Percentiles rank a stretch among this genome's conserved stretches.
These are phyloP conservation scores for Thunnus maccoyii DNA, from an alignment of 2,113 vertebrate species.

Conservation along the genomic window DNA sequence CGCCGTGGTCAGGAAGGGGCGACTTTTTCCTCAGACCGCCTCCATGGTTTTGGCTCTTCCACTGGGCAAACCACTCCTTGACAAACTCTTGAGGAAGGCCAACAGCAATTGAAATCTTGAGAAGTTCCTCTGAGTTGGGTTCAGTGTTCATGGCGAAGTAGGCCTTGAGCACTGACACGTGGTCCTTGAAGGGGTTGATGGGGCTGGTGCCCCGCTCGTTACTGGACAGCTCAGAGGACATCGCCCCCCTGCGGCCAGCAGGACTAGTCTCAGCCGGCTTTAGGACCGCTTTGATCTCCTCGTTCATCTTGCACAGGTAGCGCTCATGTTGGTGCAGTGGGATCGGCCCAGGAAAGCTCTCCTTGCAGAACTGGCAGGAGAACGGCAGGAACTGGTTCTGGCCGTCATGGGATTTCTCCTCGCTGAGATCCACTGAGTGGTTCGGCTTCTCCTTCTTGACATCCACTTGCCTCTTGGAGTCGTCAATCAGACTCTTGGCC, in stretches of 20 bases:
- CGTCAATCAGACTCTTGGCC: conserved; percentile 99
- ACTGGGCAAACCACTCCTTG: conserved; percentile 99
- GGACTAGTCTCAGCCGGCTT: conserved; percentile 95
- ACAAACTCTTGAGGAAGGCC: conserved; percentile 99
- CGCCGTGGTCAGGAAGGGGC: conserved; percentile 88
- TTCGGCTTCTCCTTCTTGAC: conserved; percentile 97
- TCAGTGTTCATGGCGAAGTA: conserved; percentile 99
- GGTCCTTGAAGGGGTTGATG: conserved; percentile 98
- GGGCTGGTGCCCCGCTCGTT: conserved; percentile 89
- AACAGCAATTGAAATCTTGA: conserved; percentile 99
- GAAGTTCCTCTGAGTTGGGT: conserved; percentile 99
- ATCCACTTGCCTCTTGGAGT: conserved; percentile 95
- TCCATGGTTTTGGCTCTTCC: conserved; percentile 89
- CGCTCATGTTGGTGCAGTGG: conserved; percentile 99
- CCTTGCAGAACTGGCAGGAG: conserved; percentile 99
- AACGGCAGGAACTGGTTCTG: conserved; percentile 90
- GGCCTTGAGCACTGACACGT: conserved; percentile 99
- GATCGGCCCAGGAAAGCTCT: conserved; percentile 97
- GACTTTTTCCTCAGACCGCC: conserved; percentile 88
- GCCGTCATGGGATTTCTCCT: conserved; percentile 91
- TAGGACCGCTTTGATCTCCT: conserved; percentile 99
- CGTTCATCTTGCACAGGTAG: conserved; percentile 99
- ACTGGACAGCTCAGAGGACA: conserved; percentile 91
- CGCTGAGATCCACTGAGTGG: conserved; percentile 89
- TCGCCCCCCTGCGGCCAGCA: conserved; percentile 86